Evolutionary conservation across 2,888 invertebrate genomes (phyloP).

Genomic region (Clivina fossor): DNA sequence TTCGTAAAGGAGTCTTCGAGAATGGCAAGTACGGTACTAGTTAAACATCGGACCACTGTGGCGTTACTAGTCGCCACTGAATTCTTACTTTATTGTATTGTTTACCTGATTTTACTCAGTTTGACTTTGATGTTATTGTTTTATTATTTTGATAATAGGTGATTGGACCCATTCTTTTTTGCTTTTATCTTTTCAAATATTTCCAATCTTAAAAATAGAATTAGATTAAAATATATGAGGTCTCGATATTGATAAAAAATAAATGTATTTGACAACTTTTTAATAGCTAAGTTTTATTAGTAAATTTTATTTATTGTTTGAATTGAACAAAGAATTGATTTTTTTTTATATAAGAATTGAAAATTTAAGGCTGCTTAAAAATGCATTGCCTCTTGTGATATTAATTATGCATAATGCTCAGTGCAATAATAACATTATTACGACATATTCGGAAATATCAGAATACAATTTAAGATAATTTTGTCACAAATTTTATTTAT

Average conservation of each 20-base stretch:
- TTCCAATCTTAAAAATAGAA: too few relatives aligned
- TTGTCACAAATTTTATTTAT: neutral
- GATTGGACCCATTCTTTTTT: too few relatives aligned
- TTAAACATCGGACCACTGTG: conserved; percentile 45
- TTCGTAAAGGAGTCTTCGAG: conserved; percentile 84
- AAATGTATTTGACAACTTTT: too few relatives aligned
- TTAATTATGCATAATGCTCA: neutral
- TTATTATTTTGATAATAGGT: conserved; percentile 13
- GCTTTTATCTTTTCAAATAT: too few relatives aligned
- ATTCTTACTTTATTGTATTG: neutral
- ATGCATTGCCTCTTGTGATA: neutral
- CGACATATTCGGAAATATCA: neutral
- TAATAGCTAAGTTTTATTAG: too few relatives aligned
- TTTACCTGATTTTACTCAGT: conserved; percentile 16
- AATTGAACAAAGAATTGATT: too few relatives aligned
- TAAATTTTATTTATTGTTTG: too few relatives aligned
- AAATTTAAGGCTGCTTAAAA: neutral
- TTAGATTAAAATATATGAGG: too few relatives aligned
- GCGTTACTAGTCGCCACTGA: conserved; percentile 18
- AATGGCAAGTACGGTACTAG: conserved; percentile 85
- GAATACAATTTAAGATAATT: neutral
- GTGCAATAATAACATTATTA: neutral
- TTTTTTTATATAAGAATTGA: too few relatives aligned
- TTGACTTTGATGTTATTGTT: conserved; percentile 19
- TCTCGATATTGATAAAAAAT: too few relatives aligned